Conservation (phyloP, 2,113 vertebrate species). For the Burhinus bistriatus region DNA sequence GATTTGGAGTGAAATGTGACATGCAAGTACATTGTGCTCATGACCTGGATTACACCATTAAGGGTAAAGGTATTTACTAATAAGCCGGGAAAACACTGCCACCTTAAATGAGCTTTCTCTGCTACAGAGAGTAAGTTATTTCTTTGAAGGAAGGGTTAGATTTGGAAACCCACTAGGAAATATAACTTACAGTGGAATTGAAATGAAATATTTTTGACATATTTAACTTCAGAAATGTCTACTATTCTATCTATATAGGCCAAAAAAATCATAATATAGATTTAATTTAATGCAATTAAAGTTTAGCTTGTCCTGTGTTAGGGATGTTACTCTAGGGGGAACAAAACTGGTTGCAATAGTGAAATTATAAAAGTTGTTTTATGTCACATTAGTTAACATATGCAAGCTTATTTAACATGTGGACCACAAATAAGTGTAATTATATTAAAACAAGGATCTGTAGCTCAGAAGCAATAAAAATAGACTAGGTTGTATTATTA, state of each 20-base stretch:
- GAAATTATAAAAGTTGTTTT: conserved; percentile 80
- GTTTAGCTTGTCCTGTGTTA: conserved; percentile 71
- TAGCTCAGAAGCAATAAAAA: conserved; percentile 89
- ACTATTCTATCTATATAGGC: conserved; percentile 57
- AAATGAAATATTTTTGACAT: conserved; percentile 55
- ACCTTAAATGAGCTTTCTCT: conserved; percentile 20
- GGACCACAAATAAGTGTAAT: conserved; percentile 83
- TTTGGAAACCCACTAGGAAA: conserved; percentile 13
- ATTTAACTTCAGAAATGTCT: conserved; percentile 57
- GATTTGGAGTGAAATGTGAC: neutral
- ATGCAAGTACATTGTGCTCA: neutral
- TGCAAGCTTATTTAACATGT: conserved; percentile 84
- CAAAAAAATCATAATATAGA: conserved; percentile 57
- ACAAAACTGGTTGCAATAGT: conserved; percentile 73
- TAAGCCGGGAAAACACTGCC: neutral
- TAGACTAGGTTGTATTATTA: conserved; percentile 95
- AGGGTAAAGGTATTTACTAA: neutral
- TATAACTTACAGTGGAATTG: neutral
- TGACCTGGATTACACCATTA: neutral
- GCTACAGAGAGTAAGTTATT: neutral
- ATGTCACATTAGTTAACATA: conserved; percentile 81
- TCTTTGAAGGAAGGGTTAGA: conserved; percentile 11
- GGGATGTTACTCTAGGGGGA: conserved; percentile 71
- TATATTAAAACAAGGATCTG: conserved; percentile 82
- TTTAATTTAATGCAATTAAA: conserved; percentile 75